Percentiles rank a stretch among this genome's conserved stretches.
phyloP scores from a whole-genome alignment of 2,113 vertebrate species.

The Hirundichthys speculiger region DNA sequence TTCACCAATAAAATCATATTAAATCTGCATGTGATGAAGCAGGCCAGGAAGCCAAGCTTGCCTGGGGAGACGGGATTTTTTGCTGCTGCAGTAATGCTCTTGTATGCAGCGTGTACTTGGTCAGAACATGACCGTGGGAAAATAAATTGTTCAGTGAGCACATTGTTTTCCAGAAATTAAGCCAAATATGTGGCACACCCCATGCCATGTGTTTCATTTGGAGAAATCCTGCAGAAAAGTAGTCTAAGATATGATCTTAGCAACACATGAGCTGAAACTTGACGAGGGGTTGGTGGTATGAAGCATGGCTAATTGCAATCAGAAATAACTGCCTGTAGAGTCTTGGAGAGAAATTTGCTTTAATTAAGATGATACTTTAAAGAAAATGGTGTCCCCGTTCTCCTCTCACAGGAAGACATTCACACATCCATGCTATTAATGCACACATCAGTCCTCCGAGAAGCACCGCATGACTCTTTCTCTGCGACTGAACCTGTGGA shows the following conservation, averaged over 20 bases:
- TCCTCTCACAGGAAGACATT: slow-evolving; percentile 31
- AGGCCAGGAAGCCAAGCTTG: slow-evolving; percentile 22
- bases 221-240: neutral
- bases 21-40: slow-evolving; percentile 40
- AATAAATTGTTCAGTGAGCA: slow-evolving; percentile 37
- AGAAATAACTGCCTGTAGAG: slow-evolving; percentile 62
- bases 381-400: slow-evolving; percentile 29
- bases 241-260: slow-evolving; percentile 11
- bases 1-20: slow-evolving; percentile 37
- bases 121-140: slow-evolving; percentile 13
- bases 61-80: slow-evolving; percentile 46
- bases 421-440: slow-evolving; percentile 46
- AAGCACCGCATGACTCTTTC: slow-evolving; percentile 8
- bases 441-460: slow-evolving; percentile 36
- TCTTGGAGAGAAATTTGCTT: slow-evolving; percentile 61
- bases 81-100: slow-evolving; percentile 31
- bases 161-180: slow-evolving; percentile 45
- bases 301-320: slow-evolving; percentile 65
- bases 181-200: slow-evolving; percentile 27
- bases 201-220: slow-evolving; percentile 21
- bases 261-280: slow-evolving; percentile 18
- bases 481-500: slow-evolving; percentile 23
- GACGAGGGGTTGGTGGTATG: slow-evolving; percentile 38
- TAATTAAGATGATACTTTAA: slow-evolving; percentile 68
- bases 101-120: slow-evolving; percentile 22